Evolutionary conservation across 2,888 invertebrate species (phyloP).

Genomic region (Drosophila helvetica): DNA sequence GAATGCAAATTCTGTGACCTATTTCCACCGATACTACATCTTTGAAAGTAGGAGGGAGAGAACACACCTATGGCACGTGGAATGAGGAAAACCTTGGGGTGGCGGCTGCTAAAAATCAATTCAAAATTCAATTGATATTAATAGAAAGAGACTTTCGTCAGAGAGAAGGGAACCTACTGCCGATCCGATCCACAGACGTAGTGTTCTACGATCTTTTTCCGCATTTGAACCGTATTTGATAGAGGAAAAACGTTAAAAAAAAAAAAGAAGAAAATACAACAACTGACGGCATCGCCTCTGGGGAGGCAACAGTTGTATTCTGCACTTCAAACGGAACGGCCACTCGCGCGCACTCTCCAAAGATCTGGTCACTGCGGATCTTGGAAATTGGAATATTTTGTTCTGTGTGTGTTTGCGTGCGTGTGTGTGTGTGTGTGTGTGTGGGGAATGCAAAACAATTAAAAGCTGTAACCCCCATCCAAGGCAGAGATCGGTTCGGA

Average conservation of each 20-base stretch:
- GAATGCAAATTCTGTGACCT: conserved; percentile 28
- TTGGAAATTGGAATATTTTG: background rate
- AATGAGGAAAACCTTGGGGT: conserved; percentile 63
- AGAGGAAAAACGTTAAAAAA: conserved; percentile 31
- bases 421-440: background rate
- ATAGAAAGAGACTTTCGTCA: conserved; percentile 45
- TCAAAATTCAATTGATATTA: conserved; percentile 73
- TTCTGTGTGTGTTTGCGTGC: background rate
- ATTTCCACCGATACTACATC: conserved; percentile 15
- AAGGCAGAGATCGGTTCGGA: conserved; percentile 7
- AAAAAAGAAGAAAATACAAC: conserved; percentile 61
- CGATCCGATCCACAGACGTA: background rate
- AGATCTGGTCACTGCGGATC: conserved; percentile 2
- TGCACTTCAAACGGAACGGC: conserved; percentile 51
- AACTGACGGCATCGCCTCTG: conserved; percentile 40
- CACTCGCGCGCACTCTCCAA: background rate
- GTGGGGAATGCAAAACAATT: conserved; percentile 39
- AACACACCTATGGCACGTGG: conserved; percentile 36
- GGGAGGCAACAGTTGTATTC: conserved; percentile 50
- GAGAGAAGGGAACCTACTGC: background rate
- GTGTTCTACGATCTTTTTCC: background rate
- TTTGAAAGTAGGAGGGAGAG: background rate
- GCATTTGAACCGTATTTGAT: conserved; percentile 45
- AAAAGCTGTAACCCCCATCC: conserved; percentile 13
- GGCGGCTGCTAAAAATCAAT: conserved; percentile 59